phyloP scores from a whole-genome alignment of 2,113 vertebrate species.

The Neomonachus schauinslandi region DNA sequence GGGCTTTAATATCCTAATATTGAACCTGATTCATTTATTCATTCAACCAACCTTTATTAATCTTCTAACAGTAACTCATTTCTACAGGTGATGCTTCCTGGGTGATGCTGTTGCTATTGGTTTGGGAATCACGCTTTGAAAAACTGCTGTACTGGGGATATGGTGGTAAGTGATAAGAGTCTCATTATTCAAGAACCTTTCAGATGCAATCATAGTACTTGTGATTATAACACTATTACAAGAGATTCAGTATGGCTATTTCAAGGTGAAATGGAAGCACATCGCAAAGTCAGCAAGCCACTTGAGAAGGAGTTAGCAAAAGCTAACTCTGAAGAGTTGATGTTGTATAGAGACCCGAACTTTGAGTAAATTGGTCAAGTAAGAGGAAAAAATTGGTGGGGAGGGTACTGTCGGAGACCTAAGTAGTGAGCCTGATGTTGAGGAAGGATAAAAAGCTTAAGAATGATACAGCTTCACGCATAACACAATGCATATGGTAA shows the following conservation, averaged over 20 bases:
- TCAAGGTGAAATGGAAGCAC: background rate
- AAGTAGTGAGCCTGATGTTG: background rate
- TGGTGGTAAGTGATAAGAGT: background rate
- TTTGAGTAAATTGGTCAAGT: background rate
- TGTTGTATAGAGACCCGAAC: background rate
- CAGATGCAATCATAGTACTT: background rate
- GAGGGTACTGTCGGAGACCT: background rate
- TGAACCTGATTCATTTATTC: slow-evolving; percentile 1
- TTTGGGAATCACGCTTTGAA: background rate
- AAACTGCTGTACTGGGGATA: background rate
- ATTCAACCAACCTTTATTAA: background rate
- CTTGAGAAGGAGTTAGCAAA: background rate
- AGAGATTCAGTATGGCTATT: background rate
- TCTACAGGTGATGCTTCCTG: background rate
- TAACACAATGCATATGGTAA: background rate
- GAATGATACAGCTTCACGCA: background rate
- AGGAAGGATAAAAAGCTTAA: background rate
- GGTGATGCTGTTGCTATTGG: background rate
- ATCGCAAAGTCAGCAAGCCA: background rate
- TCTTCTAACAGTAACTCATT: slow-evolving; percentile 2
- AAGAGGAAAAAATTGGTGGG: background rate
- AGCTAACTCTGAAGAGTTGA: background rate
- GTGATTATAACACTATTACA: slow-evolving; percentile 2
- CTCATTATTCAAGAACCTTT: background rate
- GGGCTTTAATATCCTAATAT: background rate